Evolutionary conservation across 2,113 vertebrate genomes (phyloP), one percentile per base, ranked within the genome.

Genomic region (Solea solea): DNA sequence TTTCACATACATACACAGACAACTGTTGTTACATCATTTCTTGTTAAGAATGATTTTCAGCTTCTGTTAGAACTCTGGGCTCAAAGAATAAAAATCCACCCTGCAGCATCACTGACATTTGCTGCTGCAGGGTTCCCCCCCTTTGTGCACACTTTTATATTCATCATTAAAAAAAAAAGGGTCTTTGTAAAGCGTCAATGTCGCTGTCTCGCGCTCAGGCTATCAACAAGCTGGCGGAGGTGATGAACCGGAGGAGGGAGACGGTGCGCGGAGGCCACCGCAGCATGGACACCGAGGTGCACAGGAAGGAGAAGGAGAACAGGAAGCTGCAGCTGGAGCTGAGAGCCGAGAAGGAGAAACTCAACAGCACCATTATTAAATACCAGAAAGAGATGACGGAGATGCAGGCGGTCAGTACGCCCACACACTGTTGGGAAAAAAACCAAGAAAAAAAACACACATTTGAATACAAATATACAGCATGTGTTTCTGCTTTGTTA

Each of bases 191-290:
- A 39, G 49, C 41, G 13, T 14, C 7, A 11, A 25, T 9, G 51
- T 1, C 25, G 9, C 1, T 50, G 10, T 0, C 14, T 50, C 10
- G n/a, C 53, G 78, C 78, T 41, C 67, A 97, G 98, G 98, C 98
- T 74, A 89, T 99, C 76, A 99, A 98, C 90, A 99, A 99, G 75
- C 84, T 99, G 87, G 95, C 96, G 1, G 98, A 99, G 91, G 96
- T 99, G 71, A 98, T 99, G 97, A 96, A 97, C 90, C 34, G 34
- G 34, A 93, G 94, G 13, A 97, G 94, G 80, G 94, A 95, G 82
- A 66, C 69, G 16, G 60, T 51, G 56, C 69, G 72, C 2, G 80
- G 73, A 15, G 90, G 79, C 68, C 94, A 93, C 67, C 92, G 94
- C 8, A 91, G 93, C 61, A 94, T 84, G 67, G 95, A 95, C 88